Conservation (phyloP, 1,140 invertebrate genomes). For the Polypedilum vanderplanki region DNA sequence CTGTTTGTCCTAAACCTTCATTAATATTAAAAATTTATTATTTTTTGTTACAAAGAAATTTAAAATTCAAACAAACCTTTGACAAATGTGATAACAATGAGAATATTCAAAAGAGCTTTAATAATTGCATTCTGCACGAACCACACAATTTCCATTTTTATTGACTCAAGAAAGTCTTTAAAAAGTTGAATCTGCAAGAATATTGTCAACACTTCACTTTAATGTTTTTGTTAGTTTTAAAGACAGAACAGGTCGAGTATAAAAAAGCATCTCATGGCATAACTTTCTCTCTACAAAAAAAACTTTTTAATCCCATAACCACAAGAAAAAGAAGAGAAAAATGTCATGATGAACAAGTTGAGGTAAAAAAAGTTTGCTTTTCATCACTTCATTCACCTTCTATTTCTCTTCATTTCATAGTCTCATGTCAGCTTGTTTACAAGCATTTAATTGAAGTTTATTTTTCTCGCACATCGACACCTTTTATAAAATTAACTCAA, state of each 20-base stretch:
- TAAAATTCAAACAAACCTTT: not conserved
- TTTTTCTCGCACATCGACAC: not conserved
- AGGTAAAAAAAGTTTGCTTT: not conserved
- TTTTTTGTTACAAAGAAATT: not conserved
- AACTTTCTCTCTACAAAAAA: constrained; percentile 35
- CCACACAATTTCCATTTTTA: not conserved
- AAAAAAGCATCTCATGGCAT: constrained; percentile 37
- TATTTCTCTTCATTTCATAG: not conserved
- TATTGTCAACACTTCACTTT: constrained; percentile 83
- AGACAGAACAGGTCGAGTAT: constrained; percentile 35
- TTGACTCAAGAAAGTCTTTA: constrained; percentile 57
- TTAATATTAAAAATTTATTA: not conserved
- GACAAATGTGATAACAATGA: not conserved
- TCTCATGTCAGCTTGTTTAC: not conserved
- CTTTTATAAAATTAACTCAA: not conserved
- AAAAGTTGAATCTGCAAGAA: constrained; percentile 65
- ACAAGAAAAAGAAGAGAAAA: not conserved
- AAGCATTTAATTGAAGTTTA: not conserved
- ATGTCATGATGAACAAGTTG: not conserved
- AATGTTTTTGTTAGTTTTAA: constrained; percentile 65
- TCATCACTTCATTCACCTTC: constrained; percentile 1
- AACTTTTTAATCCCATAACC: not conserved
- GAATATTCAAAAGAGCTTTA: constrained; percentile 19
- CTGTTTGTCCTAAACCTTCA: constrained; percentile 41
- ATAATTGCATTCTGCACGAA: not conserved